Conservation (phyloP, 2,888 invertebrate species). For the Hoplodrina blanda region DNA sequence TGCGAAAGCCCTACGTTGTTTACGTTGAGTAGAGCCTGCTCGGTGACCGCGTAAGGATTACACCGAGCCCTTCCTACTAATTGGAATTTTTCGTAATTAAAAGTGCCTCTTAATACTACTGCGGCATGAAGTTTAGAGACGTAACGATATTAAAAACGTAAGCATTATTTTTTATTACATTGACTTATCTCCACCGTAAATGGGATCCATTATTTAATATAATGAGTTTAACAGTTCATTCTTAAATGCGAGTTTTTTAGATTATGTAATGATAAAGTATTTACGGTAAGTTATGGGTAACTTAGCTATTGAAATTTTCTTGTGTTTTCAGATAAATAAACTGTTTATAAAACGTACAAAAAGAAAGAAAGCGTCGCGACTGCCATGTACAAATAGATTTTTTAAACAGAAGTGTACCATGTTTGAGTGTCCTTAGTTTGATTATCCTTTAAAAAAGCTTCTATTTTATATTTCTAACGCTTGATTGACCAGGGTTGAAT, state of each 20-base stretch:
- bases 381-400: too few species aligned
- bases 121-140: conserved; percentile 44
- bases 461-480: too few species aligned
- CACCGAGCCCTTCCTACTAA: conserved; percentile 52
- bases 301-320: conserved; percentile 1
- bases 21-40: conserved; percentile 46
- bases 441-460: too few species aligned
- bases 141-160: conserved; percentile 49
- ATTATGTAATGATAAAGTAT: conserved; percentile 27
- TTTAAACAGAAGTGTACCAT: too few species aligned
- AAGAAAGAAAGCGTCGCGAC: too few species aligned
- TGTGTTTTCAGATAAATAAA: conserved; percentile 10
- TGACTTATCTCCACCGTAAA: conserved; percentile 35
- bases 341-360: too few species aligned
- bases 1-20: conserved; percentile 22
- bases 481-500: too few species aligned
- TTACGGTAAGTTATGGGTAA: conserved; percentile 17
- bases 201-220: conserved; percentile 24
- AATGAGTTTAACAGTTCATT: conserved; percentile 36
- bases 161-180: conserved; percentile 38
- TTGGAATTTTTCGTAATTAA: conserved; percentile 62
- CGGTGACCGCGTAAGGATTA: conserved; percentile 63
- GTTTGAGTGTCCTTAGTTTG: too few species aligned
- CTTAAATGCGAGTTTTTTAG: conserved; percentile 18
- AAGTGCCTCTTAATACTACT: conserved; percentile 55